phyloP scores from a whole-genome alignment of 2,797 vertebrate species.

The Malurus leucopterus region DNA sequence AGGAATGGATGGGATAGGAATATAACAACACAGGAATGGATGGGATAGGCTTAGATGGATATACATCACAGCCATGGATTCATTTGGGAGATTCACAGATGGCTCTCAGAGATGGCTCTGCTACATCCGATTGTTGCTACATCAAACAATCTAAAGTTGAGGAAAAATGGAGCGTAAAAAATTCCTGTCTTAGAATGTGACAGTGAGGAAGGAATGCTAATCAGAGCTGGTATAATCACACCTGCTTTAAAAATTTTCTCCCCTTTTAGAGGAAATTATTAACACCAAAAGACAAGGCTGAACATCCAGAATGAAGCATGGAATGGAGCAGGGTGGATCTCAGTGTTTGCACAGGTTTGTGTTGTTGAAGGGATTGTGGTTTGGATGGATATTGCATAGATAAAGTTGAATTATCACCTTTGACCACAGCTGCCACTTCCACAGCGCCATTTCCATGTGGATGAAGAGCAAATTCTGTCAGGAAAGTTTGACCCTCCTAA shows the following conservation, averaged over 20 bases:
- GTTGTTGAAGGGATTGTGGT: slow-evolving; percentile 22
- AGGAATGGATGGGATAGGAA: not conserved
- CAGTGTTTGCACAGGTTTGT: not conserved
- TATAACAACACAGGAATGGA: accelerated
- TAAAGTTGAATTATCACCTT: not conserved
- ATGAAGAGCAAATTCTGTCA: slow-evolving; percentile 26
- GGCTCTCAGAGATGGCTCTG: not conserved
- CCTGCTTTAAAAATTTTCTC: not conserved
- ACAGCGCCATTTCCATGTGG: slow-evolving; percentile 20
- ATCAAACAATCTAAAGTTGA: not conserved
- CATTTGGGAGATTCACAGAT: not conserved
- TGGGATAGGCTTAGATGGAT: not conserved
- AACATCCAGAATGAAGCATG: not conserved
- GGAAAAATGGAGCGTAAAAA: not conserved
- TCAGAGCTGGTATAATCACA: slow-evolving; percentile 10
- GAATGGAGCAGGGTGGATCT: not conserved
- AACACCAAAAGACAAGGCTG: not conserved
- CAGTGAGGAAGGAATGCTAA: slow-evolving; percentile 24
- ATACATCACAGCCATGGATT: not conserved
- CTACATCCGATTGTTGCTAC: not conserved
- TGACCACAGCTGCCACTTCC: slow-evolving; percentile 11
- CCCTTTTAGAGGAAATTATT: slow-evolving; percentile 4
- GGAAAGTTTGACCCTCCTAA: slow-evolving; percentile 16
- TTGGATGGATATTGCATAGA: slow-evolving; percentile 23
- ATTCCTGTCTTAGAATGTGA: not conserved